Evolutionary conservation across 1,140 invertebrate genomes (phyloP), one percentile per base, ranked within the genome.

Genomic region (Zaprionus kolodkinae): DNA sequence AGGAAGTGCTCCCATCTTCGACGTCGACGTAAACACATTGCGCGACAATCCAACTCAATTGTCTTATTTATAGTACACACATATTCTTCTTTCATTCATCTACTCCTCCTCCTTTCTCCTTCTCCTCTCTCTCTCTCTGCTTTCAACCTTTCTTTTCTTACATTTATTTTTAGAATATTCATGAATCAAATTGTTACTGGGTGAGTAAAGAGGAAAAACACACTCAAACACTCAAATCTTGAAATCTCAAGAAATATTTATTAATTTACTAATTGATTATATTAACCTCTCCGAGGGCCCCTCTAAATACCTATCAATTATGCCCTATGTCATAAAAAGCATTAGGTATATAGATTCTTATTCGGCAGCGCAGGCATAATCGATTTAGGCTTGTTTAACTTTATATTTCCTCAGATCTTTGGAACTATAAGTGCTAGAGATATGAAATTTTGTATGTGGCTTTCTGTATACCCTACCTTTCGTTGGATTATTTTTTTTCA

Each of bases 111-210:
- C 40, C 43, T 40, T 40, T 21, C 15, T 13, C 12, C 30, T 21
- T n/a, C 21, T 60, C 13, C 17, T 43, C 55, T 3, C n/a, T 66
- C 38, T 40, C 4, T n/a, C 38, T 13, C 13, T 13, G n/a, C 6
- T 35, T 36, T 27, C n/a, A 21, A 33, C 13, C 21, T 35, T 59
- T 10, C 52, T 35, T 70, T 56, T 56, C 6, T 40, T 55, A 27
- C 10, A 3, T 56, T 17, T 73, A 62, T 67, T 66, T 66, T 66
- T 66, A 66, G 69, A 38, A 62, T 60, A 66, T 54, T 76, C 48
- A 72, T 67, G 56, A 66, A 71, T 75, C 59, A 54, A 71, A 30
- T 33, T 60, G 62, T 74, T 38, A 65, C 30, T 63, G 43, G 15
- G 43, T 63, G 21, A 10, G 17, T 43, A 13, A 13, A 21, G 50